Conservation (phyloP, 2,113 vertebrate species). For the Maccullochella peelii region DNA sequence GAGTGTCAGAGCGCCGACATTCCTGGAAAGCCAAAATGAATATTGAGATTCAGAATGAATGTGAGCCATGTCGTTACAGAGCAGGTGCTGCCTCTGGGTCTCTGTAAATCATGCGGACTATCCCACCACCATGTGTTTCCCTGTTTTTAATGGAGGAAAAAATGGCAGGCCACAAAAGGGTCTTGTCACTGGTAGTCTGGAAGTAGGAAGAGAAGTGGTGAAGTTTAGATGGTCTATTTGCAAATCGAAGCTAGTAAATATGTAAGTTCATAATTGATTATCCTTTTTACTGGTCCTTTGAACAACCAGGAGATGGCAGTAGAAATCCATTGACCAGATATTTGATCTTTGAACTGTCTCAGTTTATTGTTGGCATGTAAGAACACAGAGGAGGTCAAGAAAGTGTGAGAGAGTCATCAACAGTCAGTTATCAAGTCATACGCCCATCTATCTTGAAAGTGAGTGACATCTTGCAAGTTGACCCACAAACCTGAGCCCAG, state of each 20-base stretch:
- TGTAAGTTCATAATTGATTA: neutral
- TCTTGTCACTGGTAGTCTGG: neutral
- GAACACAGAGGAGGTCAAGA: neutral
- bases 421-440: conserved; percentile 7
- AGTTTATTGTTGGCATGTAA: neutral
- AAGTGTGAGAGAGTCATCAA: neutral
- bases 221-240: neutral
- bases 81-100: conserved; percentile 75
- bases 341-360: conserved; percentile 22
- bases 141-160: conserved; percentile 26
- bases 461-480: neutral
- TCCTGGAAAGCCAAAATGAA: conserved; percentile 79
- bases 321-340: conserved; percentile 18
- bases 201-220: neutral
- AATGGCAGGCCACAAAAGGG: conserved; percentile 20
- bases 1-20: conserved; percentile 64
- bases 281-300: neutral
- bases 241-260: neutral
- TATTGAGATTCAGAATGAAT: conserved; percentile 76
- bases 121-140: conserved; percentile 58
- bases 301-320: conserved; percentile 68
- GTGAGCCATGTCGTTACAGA: conserved; percentile 65
- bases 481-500: neutral
- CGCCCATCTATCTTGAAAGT: neutral
- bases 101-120: conserved; percentile 60